Conservation (phyloP, 2,888 invertebrate genomes). For the Ennomos quercinarius region DNA sequence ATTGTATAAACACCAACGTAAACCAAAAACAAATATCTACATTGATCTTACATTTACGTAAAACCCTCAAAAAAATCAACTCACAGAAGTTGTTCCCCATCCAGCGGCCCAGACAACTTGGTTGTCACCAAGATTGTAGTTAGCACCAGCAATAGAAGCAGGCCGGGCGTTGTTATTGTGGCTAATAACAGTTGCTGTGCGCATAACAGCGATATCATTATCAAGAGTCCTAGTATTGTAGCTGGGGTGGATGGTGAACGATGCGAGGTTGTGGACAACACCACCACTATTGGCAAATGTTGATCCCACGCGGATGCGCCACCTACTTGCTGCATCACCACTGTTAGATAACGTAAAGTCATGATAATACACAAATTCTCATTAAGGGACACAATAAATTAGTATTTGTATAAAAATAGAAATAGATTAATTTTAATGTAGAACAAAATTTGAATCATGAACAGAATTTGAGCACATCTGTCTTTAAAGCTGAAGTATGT, state of each 20-base stretch:
- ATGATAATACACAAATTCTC: background rate
- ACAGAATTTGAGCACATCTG: too few relatives aligned
- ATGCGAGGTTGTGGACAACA: conserved; percentile 11
- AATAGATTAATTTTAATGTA: too few relatives aligned
- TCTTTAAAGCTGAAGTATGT: too few relatives aligned
- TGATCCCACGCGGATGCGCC: conserved; percentile 48
- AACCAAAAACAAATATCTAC: too few relatives aligned
- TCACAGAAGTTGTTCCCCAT: conserved; percentile 62
- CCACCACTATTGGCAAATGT: conserved; percentile 49
- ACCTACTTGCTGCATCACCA: conserved; percentile 23
- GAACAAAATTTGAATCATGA: too few relatives aligned
- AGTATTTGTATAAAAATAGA: too few relatives aligned
- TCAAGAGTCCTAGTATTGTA: conserved; percentile 33
- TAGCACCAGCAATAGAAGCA: conserved; percentile 54
- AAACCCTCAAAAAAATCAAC: too few relatives aligned
- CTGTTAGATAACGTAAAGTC: background rate
- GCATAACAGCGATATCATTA: conserved; percentile 56
- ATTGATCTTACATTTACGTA: too few relatives aligned
- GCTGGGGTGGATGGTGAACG: conserved; percentile 17
- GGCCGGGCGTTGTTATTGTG: conserved; percentile 42
- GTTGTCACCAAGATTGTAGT: conserved; percentile 56
- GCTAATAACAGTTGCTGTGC: conserved; percentile 37
- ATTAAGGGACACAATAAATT: too few relatives aligned
- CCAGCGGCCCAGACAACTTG: conserved; percentile 60
- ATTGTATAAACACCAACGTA: too few relatives aligned